Evolutionary conservation across 2,888 invertebrate species (phyloP).

Genomic region (Eurytoma californica): DNA sequence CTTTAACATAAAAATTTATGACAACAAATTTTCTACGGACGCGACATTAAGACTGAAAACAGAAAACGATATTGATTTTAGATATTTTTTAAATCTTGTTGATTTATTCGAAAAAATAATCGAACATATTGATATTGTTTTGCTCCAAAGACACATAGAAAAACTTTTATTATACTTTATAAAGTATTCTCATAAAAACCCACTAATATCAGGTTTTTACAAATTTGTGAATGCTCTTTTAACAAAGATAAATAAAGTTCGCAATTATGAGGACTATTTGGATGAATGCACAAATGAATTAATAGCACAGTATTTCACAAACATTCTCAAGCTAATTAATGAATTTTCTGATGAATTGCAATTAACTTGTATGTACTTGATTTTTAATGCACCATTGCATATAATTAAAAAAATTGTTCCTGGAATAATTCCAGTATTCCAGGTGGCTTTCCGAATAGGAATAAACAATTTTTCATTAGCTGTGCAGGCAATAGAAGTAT

Average conservation of each 20-base stretch:
- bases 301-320: constrained; percentile 65
- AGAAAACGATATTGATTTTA: constrained; percentile 78
- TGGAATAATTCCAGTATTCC: constrained; percentile 73
- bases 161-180: constrained; percentile 77
- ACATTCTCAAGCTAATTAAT: constrained; percentile 63
- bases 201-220: constrained; percentile 83
- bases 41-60: constrained; percentile 73
- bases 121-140: constrained; percentile 69
- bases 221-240: constrained; percentile 78
- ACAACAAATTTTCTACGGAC: constrained; percentile 65
- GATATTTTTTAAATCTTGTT: constrained; percentile 82
- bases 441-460: constrained; percentile 76
- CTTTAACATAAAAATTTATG: constrained; percentile 72
- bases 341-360: constrained; percentile 72
- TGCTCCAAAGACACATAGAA: constrained; percentile 77
- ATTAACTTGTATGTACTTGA: constrained; percentile 78
- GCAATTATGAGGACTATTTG: constrained; percentile 62
- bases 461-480: constrained; percentile 76
- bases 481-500: constrained; percentile 76
- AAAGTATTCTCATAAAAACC: constrained; percentile 77
- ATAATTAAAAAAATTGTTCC: constrained; percentile 75
- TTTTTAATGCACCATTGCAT: constrained; percentile 78
- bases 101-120: constrained; percentile 80
- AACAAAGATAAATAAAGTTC: constrained; percentile 74
- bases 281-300: constrained; percentile 64